Base-by-base conservation (phyloP, 2,797 vertebrate genomes). In the Centropyge bicolor region DNA sequence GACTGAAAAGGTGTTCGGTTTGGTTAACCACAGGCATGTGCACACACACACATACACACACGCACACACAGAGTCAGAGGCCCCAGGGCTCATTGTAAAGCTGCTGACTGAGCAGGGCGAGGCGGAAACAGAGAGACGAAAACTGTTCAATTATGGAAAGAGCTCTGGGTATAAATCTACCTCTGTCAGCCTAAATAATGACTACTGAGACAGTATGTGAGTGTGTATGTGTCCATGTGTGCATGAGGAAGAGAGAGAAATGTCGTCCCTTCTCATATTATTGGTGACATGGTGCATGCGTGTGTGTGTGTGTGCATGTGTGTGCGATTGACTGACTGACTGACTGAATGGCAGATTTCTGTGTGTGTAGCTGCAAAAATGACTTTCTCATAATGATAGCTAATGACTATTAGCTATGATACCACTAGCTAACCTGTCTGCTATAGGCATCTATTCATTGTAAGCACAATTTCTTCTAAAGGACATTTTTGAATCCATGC, bases 61-160 rank as follows among this genome's bases (percentile, higher is more conserved):
- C 27, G 27, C 76, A 69, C 65, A 61, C 57, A 55, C 68, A 64
- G 74, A 27, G 78, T 80, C 70, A 67, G 14, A 46, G 52, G 71
- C 87, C 74, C 71, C 16, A 40, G 78, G 86, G 76, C 84, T 89
- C 83, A 83, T 79, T 81, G 76, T 64, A 80, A 90, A 91, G 75
- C 83, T 91, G 90, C 91, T 93, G 93, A 94, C 86, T 83, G 81
- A 81, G 94, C 94, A 84, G 75, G 63, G 56, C n/a, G 71, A 83
- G 74, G 89, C 75, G 68, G 89, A 91, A 93, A 92, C 80, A 85
- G 78, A 90, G 80, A 81, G 75, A 86, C 62, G 82, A 94, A 93
- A 93, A 93, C 84, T 87, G 78, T 92, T 94, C 91, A 94, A 94
- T 95, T 94, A 95, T 94, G 90, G 87, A 94, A 90, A 95, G 91